These are phyloP conservation scores for Lasiurus borealis DNA, from an alignment of 2,113 vertebrate genomes.

Conservation along the genomic window DNA sequence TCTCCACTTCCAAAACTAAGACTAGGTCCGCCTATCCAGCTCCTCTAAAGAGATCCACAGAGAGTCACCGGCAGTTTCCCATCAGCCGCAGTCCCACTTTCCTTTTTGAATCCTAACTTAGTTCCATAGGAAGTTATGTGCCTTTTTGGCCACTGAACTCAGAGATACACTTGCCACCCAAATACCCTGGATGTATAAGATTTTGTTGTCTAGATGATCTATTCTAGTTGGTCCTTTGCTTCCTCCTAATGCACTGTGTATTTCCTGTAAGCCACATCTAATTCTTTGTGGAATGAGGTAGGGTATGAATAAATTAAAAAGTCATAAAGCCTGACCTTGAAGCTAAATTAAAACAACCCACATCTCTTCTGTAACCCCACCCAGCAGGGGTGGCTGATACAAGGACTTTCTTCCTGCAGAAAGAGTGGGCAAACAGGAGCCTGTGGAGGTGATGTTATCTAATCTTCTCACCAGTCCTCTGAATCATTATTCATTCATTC, in stretches of 20 bases:
- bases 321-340: conserved; percentile 58
- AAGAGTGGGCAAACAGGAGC: neutral
- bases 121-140: neutral
- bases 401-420: conserved; percentile 29
- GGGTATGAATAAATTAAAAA: conserved; percentile 51
- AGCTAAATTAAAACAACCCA: conserved; percentile 37
- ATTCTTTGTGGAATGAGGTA: conserved; percentile 69
- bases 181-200: neutral
- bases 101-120: neutral
- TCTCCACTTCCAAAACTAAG: neutral
- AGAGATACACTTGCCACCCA: neutral
- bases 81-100: neutral
- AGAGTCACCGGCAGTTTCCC: neutral
- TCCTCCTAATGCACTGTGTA: neutral
- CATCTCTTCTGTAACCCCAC: neutral
- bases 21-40: neutral
- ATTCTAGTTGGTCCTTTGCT: neutral
- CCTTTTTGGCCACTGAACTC: conserved; percentile 25
- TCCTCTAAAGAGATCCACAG: neutral
- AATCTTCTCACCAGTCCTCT: neutral
- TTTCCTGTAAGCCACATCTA: conserved; percentile 26
- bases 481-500: neutral
- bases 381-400: neutral
- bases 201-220: neutral
- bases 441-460: neutral